These are phyloP conservation scores for Diorhabda sublineata DNA, from an alignment of 1,140 invertebrate genomes.

Conservation along the genomic window DNA sequence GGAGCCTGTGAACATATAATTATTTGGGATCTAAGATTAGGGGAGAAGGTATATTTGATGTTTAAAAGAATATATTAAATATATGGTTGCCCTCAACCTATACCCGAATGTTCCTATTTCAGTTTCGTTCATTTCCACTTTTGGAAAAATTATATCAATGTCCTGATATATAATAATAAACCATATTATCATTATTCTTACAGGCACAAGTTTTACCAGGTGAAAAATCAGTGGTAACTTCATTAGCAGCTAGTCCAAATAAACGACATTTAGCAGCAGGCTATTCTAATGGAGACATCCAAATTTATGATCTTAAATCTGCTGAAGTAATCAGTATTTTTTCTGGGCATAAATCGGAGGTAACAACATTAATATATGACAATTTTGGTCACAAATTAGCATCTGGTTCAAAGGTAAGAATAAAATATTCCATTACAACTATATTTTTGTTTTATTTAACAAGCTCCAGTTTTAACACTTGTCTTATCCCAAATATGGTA, in stretches of 20 bases:
- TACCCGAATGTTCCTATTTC: no score
- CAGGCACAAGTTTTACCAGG: conserved; percentile 70
- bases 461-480: no score
- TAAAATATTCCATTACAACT: not conserved
- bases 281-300: conserved; percentile 84
- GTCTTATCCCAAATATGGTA: no score
- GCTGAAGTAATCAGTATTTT: conserved; percentile 74
- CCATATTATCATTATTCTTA: conserved; percentile 26
- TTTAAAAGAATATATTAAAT: conserved; percentile 4
- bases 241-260: conserved; percentile 66
- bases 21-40: conserved; percentile 89
- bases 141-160: no score
- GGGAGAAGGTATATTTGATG: conserved; percentile 69
- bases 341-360: conserved; percentile 81
- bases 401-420: conserved; percentile 76
- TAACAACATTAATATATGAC: conserved; percentile 82
- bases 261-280: conserved; percentile 81
- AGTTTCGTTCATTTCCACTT: no score
- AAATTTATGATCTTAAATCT: conserved; percentile 71
- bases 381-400: conserved; percentile 72
- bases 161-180: no score
- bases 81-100: no score
- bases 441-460: not conserved
- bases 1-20: conserved; percentile 90
- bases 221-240: conserved; percentile 73